Base-by-base conservation (phyloP, 1,140 invertebrate genomes). In the Sitophilus oryzae region DNA sequence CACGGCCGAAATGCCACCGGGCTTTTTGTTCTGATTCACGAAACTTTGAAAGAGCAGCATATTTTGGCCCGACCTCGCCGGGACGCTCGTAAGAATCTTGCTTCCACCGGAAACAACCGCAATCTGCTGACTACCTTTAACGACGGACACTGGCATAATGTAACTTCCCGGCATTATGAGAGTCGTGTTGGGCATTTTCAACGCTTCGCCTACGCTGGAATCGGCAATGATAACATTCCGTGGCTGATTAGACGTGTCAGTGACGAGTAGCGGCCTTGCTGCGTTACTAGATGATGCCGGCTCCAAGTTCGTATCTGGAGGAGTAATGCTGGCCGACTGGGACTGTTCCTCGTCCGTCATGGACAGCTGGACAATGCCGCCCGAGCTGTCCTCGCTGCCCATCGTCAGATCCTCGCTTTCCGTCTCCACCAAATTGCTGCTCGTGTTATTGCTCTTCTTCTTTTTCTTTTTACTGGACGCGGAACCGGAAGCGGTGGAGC, bases 331-430 rank as follows among this genome's bases (percentile, higher is more conserved):
- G 43, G 64, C 56, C n/a, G 59, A 50, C 34, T 64, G 62, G n/a
- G 65, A 60, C 46, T 65, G 63, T 47, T 71, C 68, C 18, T 70
- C 67, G 38, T 72, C 69, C 34, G 77, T 76, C 14, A 77, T 67
- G 6, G 69, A 70, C 37, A 71, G 53, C 10, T 81, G 81, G 2
- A 81, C 79, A 2, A 83, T 74, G 0, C 83, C 83, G 60, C 82
- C 83, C 0, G 81, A 83, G 36, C 82, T 84, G 59, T 85, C 83
- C 63, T 85, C 82, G 49, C 83, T 85, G 0, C 82, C 83, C 74
- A 84, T 81, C 0, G 82, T 85, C 3, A 79, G 74, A 62, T 85
- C 83, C 4, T 86, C 84, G 1, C 73, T 65, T 38, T 81, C 81
- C 19, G 71, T 69, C 10, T 77, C 68, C 66, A 68, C 36, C 21